Base-by-base conservation (phyloP, 1,140 invertebrate species). In the Neuroterus valhalla region DNA sequence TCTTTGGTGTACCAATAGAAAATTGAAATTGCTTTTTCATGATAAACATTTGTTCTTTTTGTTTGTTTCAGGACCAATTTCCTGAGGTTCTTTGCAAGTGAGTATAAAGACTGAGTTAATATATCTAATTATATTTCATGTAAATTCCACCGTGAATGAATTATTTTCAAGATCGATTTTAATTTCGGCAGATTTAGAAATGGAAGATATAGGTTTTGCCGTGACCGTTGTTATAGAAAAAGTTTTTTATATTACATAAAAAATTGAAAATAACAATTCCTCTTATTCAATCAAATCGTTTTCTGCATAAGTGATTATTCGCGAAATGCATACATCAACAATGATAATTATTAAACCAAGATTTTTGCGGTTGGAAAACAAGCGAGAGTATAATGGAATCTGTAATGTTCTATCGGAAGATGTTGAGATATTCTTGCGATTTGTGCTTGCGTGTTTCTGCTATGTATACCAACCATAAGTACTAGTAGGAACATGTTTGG, bases 31-130 rank as follows among this genome's bases (percentile, higher is more conserved):
- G 31, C 3, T 38, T 1, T 45, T 46, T 68, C 19, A 46, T 71
- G 21, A 66, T 75, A 23, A 10, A 46, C 21, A 19, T 26, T 44
- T 38, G 31, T 46, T 26, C 76, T 68, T 73, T 77, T 44, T 82
- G 74, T 82, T 38, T 81, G 77, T 84, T 84, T 43, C 82, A 84
- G 84, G 73, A 78, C 68, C 62, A 73, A 76, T 82, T 69, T 77
- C 68, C 31, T 68, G 79, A 74, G 72, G 84, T 55, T 72, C 67
- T 75, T 71, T 79, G 84, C 86, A 84, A 86, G 85, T 84, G 79
- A 87, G 85, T 86, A 79, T 44, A 55, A 62, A 62, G 21, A 14
- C 10, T 15, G 11, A 66, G 21, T 42, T 19, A 62, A 12, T 62
- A 26, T 62, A n/a, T n/a, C n/a, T n/a, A n/a, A n/a, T n/a, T n/a